Base-by-base conservation (phyloP, 2,888 invertebrate genomes). In the Brachycybe producta region DNA sequence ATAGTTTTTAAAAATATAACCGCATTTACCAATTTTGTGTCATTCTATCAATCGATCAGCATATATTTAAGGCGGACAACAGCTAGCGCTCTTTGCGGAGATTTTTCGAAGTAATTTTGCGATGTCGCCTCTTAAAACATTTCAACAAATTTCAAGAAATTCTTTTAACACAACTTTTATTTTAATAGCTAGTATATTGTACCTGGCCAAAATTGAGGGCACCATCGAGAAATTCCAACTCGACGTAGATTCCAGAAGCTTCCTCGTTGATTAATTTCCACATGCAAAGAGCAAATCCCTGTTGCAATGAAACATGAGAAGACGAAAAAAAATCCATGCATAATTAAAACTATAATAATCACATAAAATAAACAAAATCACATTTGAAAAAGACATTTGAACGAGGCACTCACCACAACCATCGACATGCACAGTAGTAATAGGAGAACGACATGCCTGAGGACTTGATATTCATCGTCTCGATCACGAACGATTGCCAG, bases 221-320 rank as follows among this genome's bases (percentile, higher is more conserved):
- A 19, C 84, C 82, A 65, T 94, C 91, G 23, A 94, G 69, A 65
- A 92, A 94, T 58, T 88, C 81, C n/a, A 95, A 72, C 66, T 92
- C 92, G 0, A 92, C 76, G 65, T 87, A 92, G 53, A 94, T 82
- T 0, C 92, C 94, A 23, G 84, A 82, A 65, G 84, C 78, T 32
- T 57, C 55, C 24, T 61, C 60, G 51, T 64, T 61, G 34, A 67
- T 61, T 42, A 69, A 41, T 46, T 64, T 59, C 69, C 69, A 69
- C 2, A 62, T 57, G 56, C 66, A 64, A 45, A 68, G 55, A 0
- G 88, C 81, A 56, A 92, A 71, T 21, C 87, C 85, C 87, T 86
- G 41, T 24, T n/a, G 19, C n/a, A 5, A 30, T 30, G 30, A 7
- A 30, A 30, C 32, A 19, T 43, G 11, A 19, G 21, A 21, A n/a